These are phyloP conservation scores for Glossophaga mutica DNA, from an alignment of 2,797 vertebrate genomes.

Conservation along the genomic window DNA sequence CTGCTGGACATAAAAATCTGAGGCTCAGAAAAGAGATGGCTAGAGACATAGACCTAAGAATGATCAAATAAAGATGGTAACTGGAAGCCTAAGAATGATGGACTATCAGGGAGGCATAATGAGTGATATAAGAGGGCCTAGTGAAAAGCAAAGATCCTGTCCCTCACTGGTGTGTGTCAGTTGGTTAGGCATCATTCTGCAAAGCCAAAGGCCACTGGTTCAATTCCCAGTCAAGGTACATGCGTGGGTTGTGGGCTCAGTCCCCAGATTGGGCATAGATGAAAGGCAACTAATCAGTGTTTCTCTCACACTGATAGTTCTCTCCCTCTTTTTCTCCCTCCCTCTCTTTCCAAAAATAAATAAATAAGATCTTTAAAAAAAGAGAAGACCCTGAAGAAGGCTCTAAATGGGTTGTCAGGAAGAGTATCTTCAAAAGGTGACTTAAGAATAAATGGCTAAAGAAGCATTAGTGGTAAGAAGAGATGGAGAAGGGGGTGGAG, in stretches of 20 bases:
- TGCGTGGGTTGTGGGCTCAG: neutral
- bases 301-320: neutral
- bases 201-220: neutral
- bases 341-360: neutral
- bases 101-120: neutral
- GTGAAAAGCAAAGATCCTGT: neutral
- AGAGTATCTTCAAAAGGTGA: neutral
- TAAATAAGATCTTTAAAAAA: neutral
- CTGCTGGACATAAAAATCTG: neutral
- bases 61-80: neutral
- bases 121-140: neutral
- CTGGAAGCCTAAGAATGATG: neutral
- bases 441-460: neutral
- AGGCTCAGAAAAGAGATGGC: neutral
- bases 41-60: neutral
- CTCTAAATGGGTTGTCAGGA: neutral
- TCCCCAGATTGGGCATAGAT: neutral
- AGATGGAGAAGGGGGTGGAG: too few relatives aligned
- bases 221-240: neutral
- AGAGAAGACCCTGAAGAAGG: neutral
- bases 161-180: neutral
- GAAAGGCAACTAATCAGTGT: neutral
- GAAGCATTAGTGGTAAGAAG: neutral
- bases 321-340: neutral
- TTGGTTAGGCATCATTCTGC: neutral